These are phyloP conservation scores for Lagodon rhomboides DNA, from an alignment of 2,797 vertebrate genomes.

Conservation along the genomic window DNA sequence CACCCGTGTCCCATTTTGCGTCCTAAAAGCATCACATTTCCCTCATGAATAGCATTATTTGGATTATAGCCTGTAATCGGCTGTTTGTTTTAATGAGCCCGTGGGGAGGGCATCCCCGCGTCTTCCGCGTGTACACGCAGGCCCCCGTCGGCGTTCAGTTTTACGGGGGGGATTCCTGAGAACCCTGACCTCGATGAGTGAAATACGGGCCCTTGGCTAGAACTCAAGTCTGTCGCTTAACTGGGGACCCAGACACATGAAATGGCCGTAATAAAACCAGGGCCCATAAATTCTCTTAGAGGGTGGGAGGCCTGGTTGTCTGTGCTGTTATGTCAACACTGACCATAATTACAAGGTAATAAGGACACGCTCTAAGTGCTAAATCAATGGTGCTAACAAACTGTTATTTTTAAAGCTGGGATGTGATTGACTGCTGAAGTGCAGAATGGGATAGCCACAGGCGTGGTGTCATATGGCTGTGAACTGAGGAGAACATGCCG, in stretches of 20 bases:
- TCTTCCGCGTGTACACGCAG: slow-evolving; percentile 52
- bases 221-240: slow-evolving; percentile 84
- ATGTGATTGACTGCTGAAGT: slow-evolving; percentile 86
- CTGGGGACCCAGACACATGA: slow-evolving; percentile 84
- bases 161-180: slow-evolving; percentile 83
- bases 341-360: slow-evolving; percentile 90
- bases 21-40: slow-evolving; percentile 56
- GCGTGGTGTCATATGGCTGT: slow-evolving; percentile 82
- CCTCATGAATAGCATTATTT: slow-evolving; percentile 77
- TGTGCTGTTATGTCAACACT: slow-evolving; percentile 88
- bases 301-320: slow-evolving; percentile 83
- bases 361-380: slow-evolving; percentile 88
- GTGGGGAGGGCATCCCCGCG: slow-evolving; percentile 74
- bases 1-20: slow-evolving; percentile 59
- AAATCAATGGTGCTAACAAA: slow-evolving; percentile 91
- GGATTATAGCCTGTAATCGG: slow-evolving; percentile 78
- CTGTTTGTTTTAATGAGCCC: slow-evolving; percentile 81
- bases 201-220: slow-evolving; percentile 87
- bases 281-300: slow-evolving; percentile 86
- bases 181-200: slow-evolving; percentile 85
- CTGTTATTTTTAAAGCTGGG: slow-evolving; percentile 87
- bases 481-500: slow-evolving; percentile 84
- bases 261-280: slow-evolving; percentile 87
- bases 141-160: slow-evolving; percentile 60
- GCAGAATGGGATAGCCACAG: slow-evolving; percentile 82